Percentiles rank a stretch among this genome's conserved stretches.
Conservation (phyloP, 1,140 invertebrate species). For the Dendrolimus kikuchii region DNA sequence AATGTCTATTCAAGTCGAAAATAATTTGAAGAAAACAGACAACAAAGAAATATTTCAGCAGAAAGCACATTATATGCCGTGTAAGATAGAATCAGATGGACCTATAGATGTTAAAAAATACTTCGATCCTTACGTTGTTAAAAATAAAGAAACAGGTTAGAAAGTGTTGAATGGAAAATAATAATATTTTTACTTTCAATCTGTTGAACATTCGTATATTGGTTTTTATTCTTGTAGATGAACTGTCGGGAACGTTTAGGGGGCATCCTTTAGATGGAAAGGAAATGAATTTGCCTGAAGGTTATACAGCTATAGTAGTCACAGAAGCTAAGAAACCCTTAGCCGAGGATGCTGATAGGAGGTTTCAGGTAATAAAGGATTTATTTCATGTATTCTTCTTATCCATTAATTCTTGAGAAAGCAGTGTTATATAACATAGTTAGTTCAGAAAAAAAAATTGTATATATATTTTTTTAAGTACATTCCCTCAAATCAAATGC, state of each 20-base stretch:
- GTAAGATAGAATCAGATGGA: conserved; percentile 80
- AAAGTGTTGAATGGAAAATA: background rate
- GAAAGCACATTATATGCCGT: conserved; percentile 80
- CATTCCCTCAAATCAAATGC: too few relatives aligned
- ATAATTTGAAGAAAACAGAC: conserved; percentile 40
- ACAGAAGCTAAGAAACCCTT: conserved; percentile 76
- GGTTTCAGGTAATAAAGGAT: conserved; percentile 67
- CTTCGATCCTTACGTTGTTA: conserved; percentile 77
- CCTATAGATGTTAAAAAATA: conserved; percentile 79
- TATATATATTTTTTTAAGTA: too few relatives aligned
- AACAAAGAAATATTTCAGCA: conserved; percentile 45
- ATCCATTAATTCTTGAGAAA: too few relatives aligned
- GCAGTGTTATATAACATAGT: too few relatives aligned
- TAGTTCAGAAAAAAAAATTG: too few relatives aligned
- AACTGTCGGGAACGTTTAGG: conserved; percentile 71
- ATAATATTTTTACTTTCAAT: conserved; percentile 14
- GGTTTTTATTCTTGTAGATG: conserved; percentile 4
- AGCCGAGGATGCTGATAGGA: conserved; percentile 74
- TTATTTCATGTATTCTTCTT: background rate
- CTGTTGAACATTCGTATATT: too few relatives aligned
- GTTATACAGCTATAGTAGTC: conserved; percentile 78
- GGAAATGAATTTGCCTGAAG: conserved; percentile 74
- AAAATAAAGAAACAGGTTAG: conserved; percentile 42
- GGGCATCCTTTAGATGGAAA: conserved; percentile 80
- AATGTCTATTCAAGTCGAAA: conserved; percentile 59